Conservation (phyloP, 2,888 invertebrate species). For the Volucella zonaria region DNA sequence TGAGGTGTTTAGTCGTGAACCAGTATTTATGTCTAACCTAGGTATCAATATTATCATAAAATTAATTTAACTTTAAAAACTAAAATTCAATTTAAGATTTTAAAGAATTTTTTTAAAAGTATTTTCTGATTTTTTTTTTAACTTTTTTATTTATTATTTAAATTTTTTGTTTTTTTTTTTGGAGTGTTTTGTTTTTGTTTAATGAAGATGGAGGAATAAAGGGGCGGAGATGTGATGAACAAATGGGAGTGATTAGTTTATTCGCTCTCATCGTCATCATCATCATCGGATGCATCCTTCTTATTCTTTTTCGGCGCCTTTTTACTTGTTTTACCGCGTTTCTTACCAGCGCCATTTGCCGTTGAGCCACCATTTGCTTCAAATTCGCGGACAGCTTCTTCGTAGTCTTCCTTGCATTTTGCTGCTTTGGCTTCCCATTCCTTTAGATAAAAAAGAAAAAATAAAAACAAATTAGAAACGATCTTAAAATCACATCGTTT, state of each 20-base stretch:
- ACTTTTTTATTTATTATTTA: conserved; percentile 60
- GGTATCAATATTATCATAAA: conserved; percentile 70
- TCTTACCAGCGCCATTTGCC: conserved; percentile 83
- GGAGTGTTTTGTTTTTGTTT: conserved; percentile 63
- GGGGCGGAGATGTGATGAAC: conserved; percentile 54
- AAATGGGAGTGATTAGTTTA: conserved; percentile 79
- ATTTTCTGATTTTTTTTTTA: conserved; percentile 65
- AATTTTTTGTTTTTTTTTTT: conserved; percentile 61
- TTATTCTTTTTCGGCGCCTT: conserved; percentile 83
- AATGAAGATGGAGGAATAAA: conserved; percentile 37
- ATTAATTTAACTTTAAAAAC: conserved; percentile 66
- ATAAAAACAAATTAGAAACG: neutral
- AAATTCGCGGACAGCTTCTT: conserved; percentile 94
- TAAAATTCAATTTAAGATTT: conserved; percentile 59
- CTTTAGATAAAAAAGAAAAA: conserved; percentile 81
- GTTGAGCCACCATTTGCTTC: conserved; percentile 89
- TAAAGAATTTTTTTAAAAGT: conserved; percentile 67
- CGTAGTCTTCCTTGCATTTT: conserved; percentile 94
- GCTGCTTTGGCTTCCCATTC: conserved; percentile 96
- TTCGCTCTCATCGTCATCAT: conserved; percentile 87
- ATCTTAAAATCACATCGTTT: neutral
- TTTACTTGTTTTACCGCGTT: conserved; percentile 81
- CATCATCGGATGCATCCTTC: conserved; percentile 87
- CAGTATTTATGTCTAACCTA: too few relatives aligned
- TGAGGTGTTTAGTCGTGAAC: too few relatives aligned